These are phyloP conservation scores for Pelmatolapia mariae DNA, from an alignment of 2,113 vertebrate genomes.

Conservation along the genomic window DNA sequence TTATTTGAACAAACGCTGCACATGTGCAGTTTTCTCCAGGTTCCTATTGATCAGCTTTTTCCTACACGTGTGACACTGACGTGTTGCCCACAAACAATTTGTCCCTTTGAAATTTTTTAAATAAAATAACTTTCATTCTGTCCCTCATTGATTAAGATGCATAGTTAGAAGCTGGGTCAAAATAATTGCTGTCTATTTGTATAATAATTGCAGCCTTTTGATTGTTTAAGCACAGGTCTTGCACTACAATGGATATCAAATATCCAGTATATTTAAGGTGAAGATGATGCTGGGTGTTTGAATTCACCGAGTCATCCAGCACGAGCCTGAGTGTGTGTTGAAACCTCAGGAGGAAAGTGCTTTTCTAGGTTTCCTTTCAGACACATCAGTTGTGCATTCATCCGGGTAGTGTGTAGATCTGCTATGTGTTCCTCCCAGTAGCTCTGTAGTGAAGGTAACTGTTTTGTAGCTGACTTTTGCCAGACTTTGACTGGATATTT, in stretches of 20 bases:
- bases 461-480: neutral
- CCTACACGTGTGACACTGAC: neutral
- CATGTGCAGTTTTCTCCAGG: neutral
- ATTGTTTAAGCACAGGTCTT: neutral
- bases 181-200: neutral
- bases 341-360: neutral
- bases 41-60: neutral
- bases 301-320: neutral
- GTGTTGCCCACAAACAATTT: neutral
- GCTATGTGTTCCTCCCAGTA: neutral
- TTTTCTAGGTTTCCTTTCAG: neutral
- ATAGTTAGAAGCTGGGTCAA: neutral
- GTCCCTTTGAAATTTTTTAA: neutral
- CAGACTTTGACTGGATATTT: neutral
- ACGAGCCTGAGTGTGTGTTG: neutral
- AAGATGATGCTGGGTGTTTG: neutral
- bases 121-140: neutral
- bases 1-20: neutral
- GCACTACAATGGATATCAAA: neutral
- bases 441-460: neutral
- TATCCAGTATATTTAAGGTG: neutral
- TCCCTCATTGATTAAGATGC: neutral
- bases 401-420: neutral
- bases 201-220: neutral
- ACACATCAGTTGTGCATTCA: neutral